Conservation (phyloP, 2,888 invertebrate genomes). For the Amaurobius ferox region DNA sequence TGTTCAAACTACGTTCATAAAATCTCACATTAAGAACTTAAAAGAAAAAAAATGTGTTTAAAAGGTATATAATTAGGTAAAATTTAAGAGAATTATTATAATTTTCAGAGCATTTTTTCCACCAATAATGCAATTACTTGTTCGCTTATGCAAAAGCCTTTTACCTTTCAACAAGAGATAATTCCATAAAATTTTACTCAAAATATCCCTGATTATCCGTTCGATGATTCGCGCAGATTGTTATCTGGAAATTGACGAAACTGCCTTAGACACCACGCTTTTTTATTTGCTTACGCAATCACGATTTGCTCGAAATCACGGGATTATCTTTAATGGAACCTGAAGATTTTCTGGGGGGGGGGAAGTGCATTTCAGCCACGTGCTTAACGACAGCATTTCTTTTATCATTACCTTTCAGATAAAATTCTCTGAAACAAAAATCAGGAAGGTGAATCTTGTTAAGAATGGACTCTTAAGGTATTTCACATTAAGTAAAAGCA, state of each 20-base stretch:
- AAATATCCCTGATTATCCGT: background rate
- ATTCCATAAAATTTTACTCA: background rate
- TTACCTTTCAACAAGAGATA: background rate
- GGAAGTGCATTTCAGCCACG: background rate
- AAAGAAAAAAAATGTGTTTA: no score
- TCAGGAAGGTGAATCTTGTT: constrained; percentile 7
- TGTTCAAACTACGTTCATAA: no score
- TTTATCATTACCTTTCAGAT: background rate
- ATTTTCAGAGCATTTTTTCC: no score
- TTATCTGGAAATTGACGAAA: background rate
- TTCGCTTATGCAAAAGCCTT: no score
- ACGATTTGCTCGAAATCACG: constrained; percentile 5
- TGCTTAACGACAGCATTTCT: background rate
- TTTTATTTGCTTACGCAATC: background rate
- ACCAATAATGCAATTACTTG: no score
- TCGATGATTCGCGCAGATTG: background rate
- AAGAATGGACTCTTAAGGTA: constrained; percentile 17
- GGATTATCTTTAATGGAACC: constrained; percentile 20
- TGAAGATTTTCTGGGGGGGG: background rate
- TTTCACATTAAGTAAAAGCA: constrained; percentile 16
- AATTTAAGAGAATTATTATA: no score
- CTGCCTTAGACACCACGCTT: background rate
- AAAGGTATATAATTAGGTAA: no score
- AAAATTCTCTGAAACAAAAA: background rate
- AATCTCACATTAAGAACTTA: no score